Percentiles rank a stretch among this genome's conserved stretches.
Conservation (phyloP, 2,888 invertebrate genomes). For the Fragum fragum region DNA sequence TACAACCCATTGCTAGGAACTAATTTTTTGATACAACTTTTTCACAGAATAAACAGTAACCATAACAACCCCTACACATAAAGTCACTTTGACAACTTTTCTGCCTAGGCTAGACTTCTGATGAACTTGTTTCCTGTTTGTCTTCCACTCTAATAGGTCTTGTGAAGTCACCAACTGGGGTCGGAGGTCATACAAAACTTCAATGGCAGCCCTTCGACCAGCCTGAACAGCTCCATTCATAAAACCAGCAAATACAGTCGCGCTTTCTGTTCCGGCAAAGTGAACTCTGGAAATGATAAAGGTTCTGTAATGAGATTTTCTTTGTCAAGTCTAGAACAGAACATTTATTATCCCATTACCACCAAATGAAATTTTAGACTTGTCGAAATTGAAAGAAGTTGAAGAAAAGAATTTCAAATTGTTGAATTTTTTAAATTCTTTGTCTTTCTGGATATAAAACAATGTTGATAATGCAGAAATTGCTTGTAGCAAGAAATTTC, state of each 20-base stretch:
- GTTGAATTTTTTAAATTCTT: too few species aligned
- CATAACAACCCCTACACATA: conserved; percentile 48
- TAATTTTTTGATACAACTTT: conserved; percentile 27
- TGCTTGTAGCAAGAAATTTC: too few species aligned
- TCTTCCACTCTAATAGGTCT: conserved; percentile 67
- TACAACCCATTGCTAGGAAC: neutral
- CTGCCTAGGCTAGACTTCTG: conserved; percentile 15
- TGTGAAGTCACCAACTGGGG: conserved; percentile 73
- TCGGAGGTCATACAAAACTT: conserved; percentile 81
- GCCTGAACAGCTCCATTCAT: conserved; percentile 86
- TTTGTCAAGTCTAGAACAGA: too few species aligned
- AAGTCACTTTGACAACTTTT: conserved; percentile 53
- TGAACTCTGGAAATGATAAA: conserved; percentile 80
- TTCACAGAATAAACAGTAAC: conserved; percentile 36
- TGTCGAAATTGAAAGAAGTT: too few species aligned
- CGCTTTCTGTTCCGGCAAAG: conserved; percentile 86
- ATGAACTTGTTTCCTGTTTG: neutral
- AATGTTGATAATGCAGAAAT: too few species aligned
- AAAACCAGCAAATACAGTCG: conserved; percentile 85
- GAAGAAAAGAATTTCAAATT: too few species aligned
- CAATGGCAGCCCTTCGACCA: conserved; percentile 83
- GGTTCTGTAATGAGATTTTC: too few species aligned
- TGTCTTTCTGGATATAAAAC: too few species aligned
- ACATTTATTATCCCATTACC: too few species aligned
- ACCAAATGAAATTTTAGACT: too few species aligned